These are phyloP conservation scores for Catharus minimus DNA, from an alignment of 2,113 vertebrate genomes.

Conservation along the genomic window DNA sequence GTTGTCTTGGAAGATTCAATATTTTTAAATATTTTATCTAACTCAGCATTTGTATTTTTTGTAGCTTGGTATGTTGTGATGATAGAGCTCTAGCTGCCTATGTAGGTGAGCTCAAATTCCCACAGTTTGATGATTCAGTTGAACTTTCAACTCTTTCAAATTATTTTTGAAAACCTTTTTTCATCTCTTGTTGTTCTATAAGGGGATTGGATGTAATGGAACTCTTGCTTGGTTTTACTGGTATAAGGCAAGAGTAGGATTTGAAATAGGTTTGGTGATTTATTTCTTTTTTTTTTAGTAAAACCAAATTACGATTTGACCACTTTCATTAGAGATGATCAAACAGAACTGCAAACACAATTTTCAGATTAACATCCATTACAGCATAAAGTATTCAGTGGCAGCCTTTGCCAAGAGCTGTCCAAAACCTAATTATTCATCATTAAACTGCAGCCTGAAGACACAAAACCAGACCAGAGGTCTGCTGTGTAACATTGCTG, in stretches of 20 bases:
- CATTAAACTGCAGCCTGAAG: constrained; percentile 66
- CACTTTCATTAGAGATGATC: constrained; percentile 53
- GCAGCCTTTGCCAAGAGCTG: constrained; percentile 52
- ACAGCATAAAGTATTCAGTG: constrained; percentile 43
- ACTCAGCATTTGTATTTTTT: neutral
- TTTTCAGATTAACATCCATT: constrained; percentile 66
- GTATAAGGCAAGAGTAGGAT: neutral
- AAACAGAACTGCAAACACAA: constrained; percentile 53
- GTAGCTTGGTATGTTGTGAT: neutral
- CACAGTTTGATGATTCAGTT: neutral
- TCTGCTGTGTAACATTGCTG: neutral
- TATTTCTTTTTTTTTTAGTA: neutral
- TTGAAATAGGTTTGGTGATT: neutral
- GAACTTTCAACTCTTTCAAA: neutral
- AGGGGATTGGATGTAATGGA: neutral
- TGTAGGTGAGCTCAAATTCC: neutral
- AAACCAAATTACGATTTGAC: constrained; percentile 42
- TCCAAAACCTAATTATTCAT: constrained; percentile 65
- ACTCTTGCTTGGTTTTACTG: neutral
- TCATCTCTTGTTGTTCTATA: neutral
- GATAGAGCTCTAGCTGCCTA: neutral
- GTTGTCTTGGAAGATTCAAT: neutral
- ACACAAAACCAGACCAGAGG: constrained; percentile 60
- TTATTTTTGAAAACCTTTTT: neutral
- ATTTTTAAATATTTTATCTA: neutral